Base-by-base conservation (phyloP, 2,113 vertebrate genomes). In the Bujurquina vittata region DNA sequence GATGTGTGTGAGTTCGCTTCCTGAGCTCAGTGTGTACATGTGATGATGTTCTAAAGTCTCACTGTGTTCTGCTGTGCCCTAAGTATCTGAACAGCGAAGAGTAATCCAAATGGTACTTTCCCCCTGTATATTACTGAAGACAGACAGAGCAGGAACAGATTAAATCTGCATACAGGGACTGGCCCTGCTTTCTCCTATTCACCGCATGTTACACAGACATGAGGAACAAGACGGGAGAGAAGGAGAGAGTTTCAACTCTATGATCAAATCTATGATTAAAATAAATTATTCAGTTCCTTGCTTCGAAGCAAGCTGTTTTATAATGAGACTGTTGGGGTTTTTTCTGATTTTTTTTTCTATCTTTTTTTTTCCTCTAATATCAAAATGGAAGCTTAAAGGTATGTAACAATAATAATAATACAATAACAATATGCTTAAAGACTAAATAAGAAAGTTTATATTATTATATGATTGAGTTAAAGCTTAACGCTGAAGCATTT, bases 51-150 rank as follows among this genome's bases (percentile, higher is more conserved):
- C 46, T 84, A 72, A 55, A 80, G 80, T 85, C 55, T 80, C 80
- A 54, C 61, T 46, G 49, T 62, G 62, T 11, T 87, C 60, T 77
- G 62, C 69, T 15, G 33, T 69, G 43, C 69, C 40, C 46, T 61
- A 26, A 52, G 79, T 79, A 67, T 49, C 56, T 81, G 37, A 61
- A 86, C 35, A 62, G 65, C 61, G 83, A 33, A 87, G 55, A 72
- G 3, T 18, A 77, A 77, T 90, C 56, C 79, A 91, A 59, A 57
- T 81, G 91, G 94, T 95, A 91, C 92, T 94, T 95, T 87, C 94
- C 94, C 92, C 63, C 26, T 63, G 26, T 65, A 15, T 81, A 62
- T 43, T 37, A 55, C 10, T 59, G 52, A 72, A 85, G 80, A 20
- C 58, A 82, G 54, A 84, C 20, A 73, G 10, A 69, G 10, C 37